phyloP scores from a whole-genome alignment of 2,888 invertebrate genomes.

The Axea sp. region DNA sequence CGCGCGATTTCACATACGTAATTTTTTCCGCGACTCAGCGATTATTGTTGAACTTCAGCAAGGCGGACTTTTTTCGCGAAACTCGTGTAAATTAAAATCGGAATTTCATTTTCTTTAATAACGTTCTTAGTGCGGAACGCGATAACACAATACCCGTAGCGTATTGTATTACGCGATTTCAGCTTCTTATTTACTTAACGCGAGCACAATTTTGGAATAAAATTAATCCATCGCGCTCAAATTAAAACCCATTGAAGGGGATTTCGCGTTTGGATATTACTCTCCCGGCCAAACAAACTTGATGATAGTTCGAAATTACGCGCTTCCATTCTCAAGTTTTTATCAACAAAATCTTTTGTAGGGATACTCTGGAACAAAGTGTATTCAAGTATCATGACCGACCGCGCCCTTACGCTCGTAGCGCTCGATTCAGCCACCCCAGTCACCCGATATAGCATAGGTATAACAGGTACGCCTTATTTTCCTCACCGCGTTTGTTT shows the following conservation, averaged over 20 bases:
- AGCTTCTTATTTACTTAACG: conserved; percentile 35
- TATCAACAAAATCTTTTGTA: conserved; percentile 47
- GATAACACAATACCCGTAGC: not conserved
- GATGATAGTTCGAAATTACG: conserved; percentile 27
- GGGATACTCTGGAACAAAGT: conserved; percentile 52
- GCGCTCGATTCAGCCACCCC: conserved; percentile 63
- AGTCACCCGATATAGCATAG: conserved; percentile 58
- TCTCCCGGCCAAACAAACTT: conserved; percentile 5
- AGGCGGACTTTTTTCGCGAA: no score
- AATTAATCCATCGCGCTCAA: conserved; percentile 31
- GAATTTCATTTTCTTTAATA: conserved; percentile 18
- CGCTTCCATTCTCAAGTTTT: conserved; percentile 32
- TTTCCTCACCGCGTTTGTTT: conserved; percentile 46
- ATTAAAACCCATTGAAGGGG: conserved; percentile 18
- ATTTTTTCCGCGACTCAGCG: no score
- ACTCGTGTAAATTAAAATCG: conserved; percentile 11
- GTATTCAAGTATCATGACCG: conserved; percentile 60
- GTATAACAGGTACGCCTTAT: conserved; percentile 62
- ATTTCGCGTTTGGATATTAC: conserved; percentile 10
- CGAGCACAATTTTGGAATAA: conserved; percentile 7
- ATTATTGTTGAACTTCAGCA: no score
- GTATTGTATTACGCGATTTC: conserved; percentile 21
- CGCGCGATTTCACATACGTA: no score
- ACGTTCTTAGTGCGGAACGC: conserved; percentile 1
- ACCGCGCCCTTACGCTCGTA: conserved; percentile 61